Evolutionary conservation across 2,113 vertebrate genomes (phyloP).

Genomic region (Miniopterus natalensis): DNA sequence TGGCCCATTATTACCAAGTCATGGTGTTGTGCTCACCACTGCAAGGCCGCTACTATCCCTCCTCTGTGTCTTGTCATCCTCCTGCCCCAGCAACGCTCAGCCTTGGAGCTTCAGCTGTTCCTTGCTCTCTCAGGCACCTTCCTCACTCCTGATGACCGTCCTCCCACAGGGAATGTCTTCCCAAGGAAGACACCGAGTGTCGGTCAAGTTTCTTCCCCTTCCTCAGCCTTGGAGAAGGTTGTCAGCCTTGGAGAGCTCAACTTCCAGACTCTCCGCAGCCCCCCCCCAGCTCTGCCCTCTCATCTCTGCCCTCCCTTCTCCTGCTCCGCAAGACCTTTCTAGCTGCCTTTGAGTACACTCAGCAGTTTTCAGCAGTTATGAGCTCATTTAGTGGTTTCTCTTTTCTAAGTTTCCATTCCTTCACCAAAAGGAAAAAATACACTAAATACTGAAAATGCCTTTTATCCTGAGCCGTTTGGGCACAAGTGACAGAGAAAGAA

Average conservation of each 20-base stretch:
- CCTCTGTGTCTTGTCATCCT: background rate
- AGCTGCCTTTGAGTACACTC: background rate
- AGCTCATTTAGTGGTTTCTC: background rate
- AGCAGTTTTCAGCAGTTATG: background rate
- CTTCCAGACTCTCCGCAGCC: background rate
- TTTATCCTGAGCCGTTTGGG: conserved; percentile 3
- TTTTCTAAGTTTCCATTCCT: conserved; percentile 22
- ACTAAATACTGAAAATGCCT: background rate
- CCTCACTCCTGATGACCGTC: background rate
- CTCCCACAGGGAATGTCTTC: background rate
- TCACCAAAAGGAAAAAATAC: conserved; percentile 8
- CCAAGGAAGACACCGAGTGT: background rate
- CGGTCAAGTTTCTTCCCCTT: background rate
- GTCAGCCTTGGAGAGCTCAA: background rate
- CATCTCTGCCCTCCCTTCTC: too few species aligned
- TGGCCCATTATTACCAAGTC: background rate
- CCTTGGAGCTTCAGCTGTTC: background rate
- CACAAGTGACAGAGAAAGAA: background rate
- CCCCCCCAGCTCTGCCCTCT: background rate
- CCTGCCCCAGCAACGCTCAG: background rate
- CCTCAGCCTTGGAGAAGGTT: background rate
- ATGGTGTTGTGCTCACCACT: background rate
- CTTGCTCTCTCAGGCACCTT: background rate
- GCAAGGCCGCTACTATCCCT: background rate
- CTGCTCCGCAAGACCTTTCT: background rate